These are phyloP conservation scores for Ophion ellenae DNA, from an alignment of 2,888 invertebrate genomes.

Conservation along the genomic window DNA sequence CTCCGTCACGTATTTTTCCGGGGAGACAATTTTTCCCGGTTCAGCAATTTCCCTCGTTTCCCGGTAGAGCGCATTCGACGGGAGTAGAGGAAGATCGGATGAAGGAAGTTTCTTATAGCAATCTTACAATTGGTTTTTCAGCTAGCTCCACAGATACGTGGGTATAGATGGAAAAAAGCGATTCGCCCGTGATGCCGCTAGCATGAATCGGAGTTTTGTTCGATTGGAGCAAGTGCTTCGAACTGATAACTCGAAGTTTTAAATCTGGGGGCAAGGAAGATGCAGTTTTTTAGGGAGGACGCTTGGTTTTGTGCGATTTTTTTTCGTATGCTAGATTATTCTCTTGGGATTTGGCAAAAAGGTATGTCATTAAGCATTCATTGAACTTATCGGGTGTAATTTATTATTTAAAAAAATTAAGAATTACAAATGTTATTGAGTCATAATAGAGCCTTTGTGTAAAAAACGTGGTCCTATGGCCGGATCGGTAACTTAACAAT, in stretches of 20 bases:
- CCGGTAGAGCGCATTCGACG: slow-evolving; percentile 33
- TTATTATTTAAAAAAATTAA: no score
- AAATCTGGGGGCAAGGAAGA: not conserved
- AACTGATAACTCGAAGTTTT: not conserved
- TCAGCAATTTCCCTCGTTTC: slow-evolving; percentile 44
- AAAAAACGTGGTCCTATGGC: no score
- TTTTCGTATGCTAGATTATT: not conserved
- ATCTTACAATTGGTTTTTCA: slow-evolving; percentile 28
- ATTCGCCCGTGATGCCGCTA: not conserved
- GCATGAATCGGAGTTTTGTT: no score
- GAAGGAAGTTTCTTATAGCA: slow-evolving; percentile 29
- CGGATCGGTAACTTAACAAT: no score
- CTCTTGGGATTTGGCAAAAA: no score
- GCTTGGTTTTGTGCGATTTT: not conserved
- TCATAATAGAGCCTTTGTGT: no score
- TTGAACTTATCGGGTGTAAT: no score
- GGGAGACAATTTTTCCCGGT: slow-evolving; percentile 55
- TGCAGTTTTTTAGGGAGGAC: not conserved
- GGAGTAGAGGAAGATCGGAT: slow-evolving; percentile 12
- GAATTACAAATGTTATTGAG: no score
- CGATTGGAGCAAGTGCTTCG: no score
- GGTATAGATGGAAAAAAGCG: not conserved
- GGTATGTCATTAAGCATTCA: no score
- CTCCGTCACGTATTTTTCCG: slow-evolving; percentile 51
- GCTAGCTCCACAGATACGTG: not conserved